Conservation (phyloP, 2,113 vertebrate species). For the Tupaia tana region DNA sequence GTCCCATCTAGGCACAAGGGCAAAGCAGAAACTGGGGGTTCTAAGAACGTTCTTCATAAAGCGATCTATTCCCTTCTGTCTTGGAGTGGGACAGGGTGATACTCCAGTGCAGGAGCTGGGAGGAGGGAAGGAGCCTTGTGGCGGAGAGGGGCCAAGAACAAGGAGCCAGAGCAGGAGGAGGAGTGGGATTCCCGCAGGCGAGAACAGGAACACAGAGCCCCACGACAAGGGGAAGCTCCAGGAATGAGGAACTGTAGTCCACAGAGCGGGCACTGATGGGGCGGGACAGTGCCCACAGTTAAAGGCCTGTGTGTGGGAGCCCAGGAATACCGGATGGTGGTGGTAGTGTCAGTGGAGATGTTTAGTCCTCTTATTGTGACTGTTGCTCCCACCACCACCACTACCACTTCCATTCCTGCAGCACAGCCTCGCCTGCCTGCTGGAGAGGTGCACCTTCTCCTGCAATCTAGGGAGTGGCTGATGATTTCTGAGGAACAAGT, state of each 20-base stretch:
- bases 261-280: not conserved
- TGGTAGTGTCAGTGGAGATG: fast-evolving
- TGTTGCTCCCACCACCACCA: no score
- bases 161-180: not conserved
- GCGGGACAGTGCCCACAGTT: not conserved
- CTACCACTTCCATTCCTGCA: no score
- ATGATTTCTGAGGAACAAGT: not conserved
- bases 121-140: not conserved
- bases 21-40: not conserved
- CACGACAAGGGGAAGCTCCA: not conserved
- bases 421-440: not conserved
- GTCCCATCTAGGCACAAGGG: not conserved
- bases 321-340: not conserved
- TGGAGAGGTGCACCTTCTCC: not conserved
- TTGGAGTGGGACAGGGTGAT: not conserved
- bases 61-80: not conserved
- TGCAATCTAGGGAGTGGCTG: not conserved
- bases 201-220: not conserved
- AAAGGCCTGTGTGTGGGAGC: not conserved
- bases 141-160: not conserved
- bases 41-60: not conserved
- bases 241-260: fast-evolving
- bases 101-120: not conserved
- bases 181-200: not conserved
- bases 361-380: not conserved